Percentiles rank a stretch among this genome's conserved stretches.
phyloP scores from a whole-genome alignment of 2,113 vertebrate genomes.

The Sorex fumeus region DNA sequence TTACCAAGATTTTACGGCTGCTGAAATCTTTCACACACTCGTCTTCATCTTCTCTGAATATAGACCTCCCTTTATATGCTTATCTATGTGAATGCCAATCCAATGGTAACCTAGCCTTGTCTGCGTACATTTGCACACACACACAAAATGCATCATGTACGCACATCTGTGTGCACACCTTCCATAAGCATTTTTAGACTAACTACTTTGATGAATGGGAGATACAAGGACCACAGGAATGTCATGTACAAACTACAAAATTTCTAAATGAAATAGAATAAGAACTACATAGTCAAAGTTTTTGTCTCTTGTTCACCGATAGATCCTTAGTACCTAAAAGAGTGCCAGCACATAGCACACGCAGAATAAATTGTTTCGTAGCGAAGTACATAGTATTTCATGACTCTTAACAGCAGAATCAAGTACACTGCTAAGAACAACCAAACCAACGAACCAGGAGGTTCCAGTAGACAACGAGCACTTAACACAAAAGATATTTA shows the following conservation, averaged over 20 bases:
- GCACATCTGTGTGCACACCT: background rate
- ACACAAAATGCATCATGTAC: background rate
- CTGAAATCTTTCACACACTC: background rate
- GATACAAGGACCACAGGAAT: background rate
- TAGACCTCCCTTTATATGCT: background rate
- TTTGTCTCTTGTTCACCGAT: slow-evolving; percentile 12
- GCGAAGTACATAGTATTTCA: slow-evolving; percentile 1
- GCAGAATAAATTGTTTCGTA: background rate
- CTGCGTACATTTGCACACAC: background rate
- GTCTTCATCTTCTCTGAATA: slow-evolving; percentile 33
- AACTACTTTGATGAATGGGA: background rate
- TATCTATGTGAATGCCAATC: slow-evolving; percentile 1
- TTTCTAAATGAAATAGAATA: background rate
- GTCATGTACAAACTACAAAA: background rate
- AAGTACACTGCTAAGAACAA: background rate
- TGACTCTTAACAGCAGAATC: background rate
- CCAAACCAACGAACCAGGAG: background rate
- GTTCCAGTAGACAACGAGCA: background rate
- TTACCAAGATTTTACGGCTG: slow-evolving; percentile 9
- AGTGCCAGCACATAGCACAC: background rate
- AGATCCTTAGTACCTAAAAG: background rate
- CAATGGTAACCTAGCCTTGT: background rate
- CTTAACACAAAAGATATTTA: slow-evolving; percentile 3
- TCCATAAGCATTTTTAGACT: slow-evolving; percentile 1
- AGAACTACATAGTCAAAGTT: background rate